These are phyloP conservation scores for Trissolcus japonicus DNA, from an alignment of 2,888 invertebrate genomes.

Conservation along the genomic window DNA sequence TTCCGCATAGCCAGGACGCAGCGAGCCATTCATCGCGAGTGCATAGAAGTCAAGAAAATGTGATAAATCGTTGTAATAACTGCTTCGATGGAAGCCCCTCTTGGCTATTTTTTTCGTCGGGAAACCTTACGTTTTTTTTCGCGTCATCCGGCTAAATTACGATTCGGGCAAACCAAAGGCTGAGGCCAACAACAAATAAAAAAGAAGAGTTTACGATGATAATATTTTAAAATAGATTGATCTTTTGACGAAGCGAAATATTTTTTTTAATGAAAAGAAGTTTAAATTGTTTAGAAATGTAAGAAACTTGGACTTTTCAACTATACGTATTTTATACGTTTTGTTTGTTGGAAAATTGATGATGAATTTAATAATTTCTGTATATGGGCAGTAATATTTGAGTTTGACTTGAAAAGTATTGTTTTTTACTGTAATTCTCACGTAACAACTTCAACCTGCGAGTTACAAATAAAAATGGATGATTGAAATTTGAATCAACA, in stretches of 20 bases:
- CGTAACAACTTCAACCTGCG: no score
- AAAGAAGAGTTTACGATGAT: conserved; percentile 14
- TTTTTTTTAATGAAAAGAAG: no score
- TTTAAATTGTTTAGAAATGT: no score
- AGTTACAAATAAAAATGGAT: no score
- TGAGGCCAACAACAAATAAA: conserved; percentile 37
- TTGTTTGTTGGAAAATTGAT: no score
- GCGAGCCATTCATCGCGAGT: conserved; percentile 69
- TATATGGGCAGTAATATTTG: no score
- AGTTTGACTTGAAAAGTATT: no score
- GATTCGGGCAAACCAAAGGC: conserved; percentile 44
- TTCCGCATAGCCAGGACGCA: conserved; percentile 76
- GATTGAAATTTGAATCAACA: no score
- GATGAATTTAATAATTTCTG: no score
- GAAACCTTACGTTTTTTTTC: conserved; percentile 51
- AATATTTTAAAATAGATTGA: conserved; percentile 28
- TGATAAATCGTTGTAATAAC: conserved; percentile 68
- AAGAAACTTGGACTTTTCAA: no score
- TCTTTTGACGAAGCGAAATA: not conserved
- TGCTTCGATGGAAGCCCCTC: conserved; percentile 56
- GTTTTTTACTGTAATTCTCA: no score
- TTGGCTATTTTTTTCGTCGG: conserved; percentile 26
- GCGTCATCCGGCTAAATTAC: conserved; percentile 47
- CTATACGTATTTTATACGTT: no score
- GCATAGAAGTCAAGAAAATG: conserved; percentile 59